Evolutionary conservation across 2,888 invertebrate genomes (phyloP).

Genomic region (Torymus texanus): DNA sequence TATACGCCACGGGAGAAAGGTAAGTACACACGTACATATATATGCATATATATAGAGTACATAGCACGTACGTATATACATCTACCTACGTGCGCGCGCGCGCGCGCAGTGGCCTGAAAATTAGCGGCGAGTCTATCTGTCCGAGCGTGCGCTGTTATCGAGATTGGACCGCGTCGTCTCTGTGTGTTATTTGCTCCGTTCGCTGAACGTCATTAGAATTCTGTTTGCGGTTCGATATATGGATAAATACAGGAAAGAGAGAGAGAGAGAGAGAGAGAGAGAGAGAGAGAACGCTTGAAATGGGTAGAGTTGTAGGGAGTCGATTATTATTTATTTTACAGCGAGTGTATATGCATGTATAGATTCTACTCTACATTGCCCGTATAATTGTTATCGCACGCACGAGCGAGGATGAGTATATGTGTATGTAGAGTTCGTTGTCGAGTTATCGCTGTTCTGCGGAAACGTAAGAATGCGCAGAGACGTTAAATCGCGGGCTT

Average conservation of each 20-base stretch:
- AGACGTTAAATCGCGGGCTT: too few relatives aligned
- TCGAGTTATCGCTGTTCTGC: too few relatives aligned
- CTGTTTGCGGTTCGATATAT: slow-evolving; percentile 24
- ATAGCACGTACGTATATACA: neutral
- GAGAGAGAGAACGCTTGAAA: neutral
- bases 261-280: too few relatives aligned
- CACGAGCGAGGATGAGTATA: too few relatives aligned
- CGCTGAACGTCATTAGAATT: slow-evolving; percentile 36
- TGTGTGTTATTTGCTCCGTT: neutral
- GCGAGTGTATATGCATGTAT: too few relatives aligned
- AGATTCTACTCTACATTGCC: too few relatives aligned
- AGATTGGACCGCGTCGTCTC: slow-evolving; percentile 27
- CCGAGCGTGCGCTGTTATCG: slow-evolving; percentile 31
- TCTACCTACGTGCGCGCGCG: neutral
- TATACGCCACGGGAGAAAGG: neutral
- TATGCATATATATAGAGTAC: neutral
- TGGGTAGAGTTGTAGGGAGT: slow-evolving; percentile 18
- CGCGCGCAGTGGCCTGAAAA: slow-evolving; percentile 24
- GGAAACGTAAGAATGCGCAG: too few relatives aligned
- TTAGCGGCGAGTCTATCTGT: slow-evolving; percentile 11
- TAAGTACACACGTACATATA: neutral
- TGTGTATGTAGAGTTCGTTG: too few relatives aligned
- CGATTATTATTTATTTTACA: slow-evolving; percentile 12
- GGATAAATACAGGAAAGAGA: too few relatives aligned
- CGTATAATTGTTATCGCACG: too few relatives aligned